Percentiles rank a stretch among this genome's conserved stretches.
Evolutionary conservation across 2,888 invertebrate species (phyloP).

Genomic region (Noctua janthe): DNA sequence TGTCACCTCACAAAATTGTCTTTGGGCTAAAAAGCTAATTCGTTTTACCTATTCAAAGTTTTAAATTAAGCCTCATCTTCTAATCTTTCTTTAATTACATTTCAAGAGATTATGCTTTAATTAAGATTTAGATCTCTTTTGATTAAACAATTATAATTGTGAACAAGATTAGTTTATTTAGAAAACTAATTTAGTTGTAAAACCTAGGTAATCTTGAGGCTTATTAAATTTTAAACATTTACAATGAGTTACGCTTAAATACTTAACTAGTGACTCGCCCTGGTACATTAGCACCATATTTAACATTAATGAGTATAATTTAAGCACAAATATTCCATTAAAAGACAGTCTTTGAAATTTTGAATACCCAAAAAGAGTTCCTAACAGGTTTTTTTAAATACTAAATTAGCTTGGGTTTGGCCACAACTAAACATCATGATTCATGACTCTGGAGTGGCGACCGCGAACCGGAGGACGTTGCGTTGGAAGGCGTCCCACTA

Average conservation of each 20-base stretch:
- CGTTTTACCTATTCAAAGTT: constrained; percentile 1
- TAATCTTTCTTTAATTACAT: constrained; percentile 19
- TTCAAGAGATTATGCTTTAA: constrained; percentile 21
- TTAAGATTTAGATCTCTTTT: constrained; percentile 20
- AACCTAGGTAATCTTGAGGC: neutral
- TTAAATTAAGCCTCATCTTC: neutral
- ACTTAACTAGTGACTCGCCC: too few relatives aligned
- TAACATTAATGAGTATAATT: neutral
- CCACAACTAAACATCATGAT: too few relatives aligned
- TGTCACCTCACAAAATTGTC: constrained; percentile 22
- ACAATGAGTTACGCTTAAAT: too few relatives aligned
- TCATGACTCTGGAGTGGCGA: too few relatives aligned
- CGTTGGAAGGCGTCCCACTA: too few relatives aligned
- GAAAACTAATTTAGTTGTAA: constrained; percentile 5
- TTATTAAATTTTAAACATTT: neutral
- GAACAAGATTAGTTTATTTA: neutral
- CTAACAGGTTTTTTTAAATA: too few relatives aligned
- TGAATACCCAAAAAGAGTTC: neutral
- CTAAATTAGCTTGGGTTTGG: too few relatives aligned
- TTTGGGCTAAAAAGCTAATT: constrained; percentile 1
- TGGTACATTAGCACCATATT: neutral
- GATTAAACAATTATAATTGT: neutral
- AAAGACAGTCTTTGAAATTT: neutral
- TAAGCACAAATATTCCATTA: neutral
- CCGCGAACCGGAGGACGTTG: too few relatives aligned